Evolutionary conservation across 2,113 vertebrate genomes (phyloP).

Genomic region (Tragulus kanchil): DNA sequence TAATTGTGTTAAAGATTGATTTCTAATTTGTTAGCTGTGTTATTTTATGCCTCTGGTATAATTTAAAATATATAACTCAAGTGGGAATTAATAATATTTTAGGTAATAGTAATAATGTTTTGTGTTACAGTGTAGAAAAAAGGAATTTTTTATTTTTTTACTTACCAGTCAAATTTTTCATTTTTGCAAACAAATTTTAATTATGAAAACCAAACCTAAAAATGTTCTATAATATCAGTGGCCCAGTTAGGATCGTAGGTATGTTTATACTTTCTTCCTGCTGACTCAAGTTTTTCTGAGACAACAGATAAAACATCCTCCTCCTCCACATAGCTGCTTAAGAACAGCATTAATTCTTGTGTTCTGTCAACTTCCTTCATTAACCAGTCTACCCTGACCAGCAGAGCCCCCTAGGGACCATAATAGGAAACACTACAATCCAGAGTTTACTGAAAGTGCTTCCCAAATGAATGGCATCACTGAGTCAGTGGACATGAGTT

Average conservation of each 20-base stretch:
- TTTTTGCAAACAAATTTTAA: not conserved
- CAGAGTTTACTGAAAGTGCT: not conserved
- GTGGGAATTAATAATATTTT: not conserved
- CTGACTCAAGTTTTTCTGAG: not conserved
- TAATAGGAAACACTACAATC: not conserved
- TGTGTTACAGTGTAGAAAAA: not conserved
- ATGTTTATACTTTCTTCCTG: not conserved
- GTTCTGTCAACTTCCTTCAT: not conserved
- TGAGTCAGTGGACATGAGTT: too few species aligned
- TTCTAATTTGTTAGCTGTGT: not conserved
- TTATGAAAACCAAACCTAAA: constrained; percentile 5
- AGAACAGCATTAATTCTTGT: not conserved
- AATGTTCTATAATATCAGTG: not conserved
- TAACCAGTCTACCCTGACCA: constrained; percentile 61
- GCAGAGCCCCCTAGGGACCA: constrained; percentile 53
- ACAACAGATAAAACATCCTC: not conserved
- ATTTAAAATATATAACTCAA: not conserved
- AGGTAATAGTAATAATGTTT: not conserved
- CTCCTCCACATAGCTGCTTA: not conserved
- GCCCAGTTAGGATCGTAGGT: not conserved
- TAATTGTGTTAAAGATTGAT: not conserved
- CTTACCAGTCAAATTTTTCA: not conserved
- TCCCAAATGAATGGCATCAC: too few species aligned
- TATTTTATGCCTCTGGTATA: not conserved
- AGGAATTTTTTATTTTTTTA: not conserved